These are phyloP conservation scores for Gymnodraco acuticeps DNA, from an alignment of 2,797 vertebrate genomes.

Conservation along the genomic window DNA sequence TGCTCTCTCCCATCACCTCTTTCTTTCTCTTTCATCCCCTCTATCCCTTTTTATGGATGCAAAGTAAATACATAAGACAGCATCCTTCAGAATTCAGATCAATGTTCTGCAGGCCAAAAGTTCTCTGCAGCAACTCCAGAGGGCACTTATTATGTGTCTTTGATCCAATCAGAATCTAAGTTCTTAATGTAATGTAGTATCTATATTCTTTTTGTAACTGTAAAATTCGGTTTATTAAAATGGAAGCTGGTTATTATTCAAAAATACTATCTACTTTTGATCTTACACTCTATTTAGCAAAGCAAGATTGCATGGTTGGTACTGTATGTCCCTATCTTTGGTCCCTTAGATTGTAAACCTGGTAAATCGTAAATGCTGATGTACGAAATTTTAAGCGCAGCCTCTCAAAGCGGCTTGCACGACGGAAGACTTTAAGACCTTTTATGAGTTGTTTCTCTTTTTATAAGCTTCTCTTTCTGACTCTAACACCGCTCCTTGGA, in stretches of 20 bases:
- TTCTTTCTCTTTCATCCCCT: slow-evolving; percentile 19
- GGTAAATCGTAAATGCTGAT: background rate
- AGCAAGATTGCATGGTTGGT: background rate
- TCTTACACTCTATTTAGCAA: background rate
- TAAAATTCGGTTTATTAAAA: slow-evolving; percentile 9
- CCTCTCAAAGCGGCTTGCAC: background rate
- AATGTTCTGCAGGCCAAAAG: slow-evolving; percentile 32
- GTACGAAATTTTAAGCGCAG: background rate
- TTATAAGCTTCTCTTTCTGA: background rate
- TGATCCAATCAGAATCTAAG: slow-evolving; percentile 15
- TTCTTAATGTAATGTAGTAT: background rate
- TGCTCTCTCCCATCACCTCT: slow-evolving; percentile 7
- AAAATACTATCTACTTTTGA: too few species aligned
- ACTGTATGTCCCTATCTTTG: background rate
- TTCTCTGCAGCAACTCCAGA: slow-evolving; percentile 31
- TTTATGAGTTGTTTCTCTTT: background rate
- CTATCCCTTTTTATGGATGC: slow-evolving; percentile 19
- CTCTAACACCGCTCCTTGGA: background rate
- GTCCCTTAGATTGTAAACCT: background rate
- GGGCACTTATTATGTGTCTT: slow-evolving; percentile 4
- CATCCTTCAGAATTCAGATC: slow-evolving; percentile 28
- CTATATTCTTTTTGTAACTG: background rate
- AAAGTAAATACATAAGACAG: slow-evolving; percentile 28
- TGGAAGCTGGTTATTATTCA: background rate
- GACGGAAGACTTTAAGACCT: background rate